Evolutionary conservation across 2,113 vertebrate genomes (phyloP), one percentile per base, ranked within the genome.

Genomic region (Canis aureus): DNA sequence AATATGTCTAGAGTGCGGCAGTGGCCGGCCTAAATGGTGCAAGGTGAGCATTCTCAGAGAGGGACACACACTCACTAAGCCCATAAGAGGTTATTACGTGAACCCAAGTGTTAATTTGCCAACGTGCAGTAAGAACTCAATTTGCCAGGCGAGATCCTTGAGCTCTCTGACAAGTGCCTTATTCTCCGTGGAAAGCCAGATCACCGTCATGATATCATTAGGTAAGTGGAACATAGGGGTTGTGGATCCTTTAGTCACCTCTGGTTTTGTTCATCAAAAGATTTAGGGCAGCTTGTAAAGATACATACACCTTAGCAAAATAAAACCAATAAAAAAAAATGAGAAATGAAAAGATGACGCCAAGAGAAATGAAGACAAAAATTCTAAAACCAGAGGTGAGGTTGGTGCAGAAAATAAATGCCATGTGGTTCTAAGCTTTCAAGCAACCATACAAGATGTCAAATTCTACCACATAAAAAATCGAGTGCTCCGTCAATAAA

Each of bases 341-440:
- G 60, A 49, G 35, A 93, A 71, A 53, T 73, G 32, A 76, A 57
- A 73, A 94, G 83, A 55, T n/a, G 35, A 91, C 20, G 4, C 22
- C 74, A 89, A 83, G 57, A 95, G 57, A 94, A 94, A 60, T 20
- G 5, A 93, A 95, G 27, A 74, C 1, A 67, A 92, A 94, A 88
- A 73, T 51, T 51, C 32, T 89, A 93, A 73, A 92, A 38, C 23
- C 11, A 66, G n/a, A 27, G 35, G 32, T 12, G 5, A 84, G 43
- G 29, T 35, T 62, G 71, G 51, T n/a, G 25, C 27, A 66, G 79
- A 66, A 84, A 95, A 73, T 8, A n/a, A 19, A 49, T n/a, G 17
- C 32, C 22, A 0, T 20, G 32, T 78, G 78, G 35, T 3, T 91
- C 85, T 71, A 66, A 73, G 74, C 5, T n/a, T 83, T 74, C 43